Percentiles rank a stretch among this genome's conserved stretches.
Conservation (phyloP, 2,797 vertebrate species). For the Enteromius thamalakanensis region DNA sequence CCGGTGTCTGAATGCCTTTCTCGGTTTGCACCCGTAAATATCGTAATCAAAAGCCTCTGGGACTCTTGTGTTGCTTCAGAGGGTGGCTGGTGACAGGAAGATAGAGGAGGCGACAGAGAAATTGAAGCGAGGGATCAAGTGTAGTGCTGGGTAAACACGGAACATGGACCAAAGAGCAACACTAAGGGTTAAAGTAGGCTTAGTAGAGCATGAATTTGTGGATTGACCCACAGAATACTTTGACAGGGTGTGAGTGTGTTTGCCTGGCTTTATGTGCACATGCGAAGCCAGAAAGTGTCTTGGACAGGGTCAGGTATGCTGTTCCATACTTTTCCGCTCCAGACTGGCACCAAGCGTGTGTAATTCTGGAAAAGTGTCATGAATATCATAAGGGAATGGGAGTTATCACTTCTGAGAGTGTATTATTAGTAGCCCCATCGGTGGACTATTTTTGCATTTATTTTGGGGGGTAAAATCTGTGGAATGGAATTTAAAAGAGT, state of each 20-base stretch:
- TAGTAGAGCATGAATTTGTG: constrained; percentile 31
- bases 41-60: constrained; percentile 49
- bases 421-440: not conserved
- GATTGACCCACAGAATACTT: constrained; percentile 17
- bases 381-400: not conserved
- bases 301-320: constrained; percentile 24
- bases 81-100: constrained; percentile 52
- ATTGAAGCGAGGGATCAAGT: constrained; percentile 29
- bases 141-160: constrained; percentile 7
- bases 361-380: constrained; percentile 3
- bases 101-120: constrained; percentile 47
- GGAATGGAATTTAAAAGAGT: not conserved
- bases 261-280: constrained; percentile 24
- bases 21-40: constrained; percentile 50
- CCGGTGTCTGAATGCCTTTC: constrained; percentile 48
- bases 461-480: not conserved
- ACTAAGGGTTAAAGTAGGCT: constrained; percentile 36
- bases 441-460: not conserved
- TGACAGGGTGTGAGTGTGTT: constrained; percentile 23
- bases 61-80: constrained; percentile 33
- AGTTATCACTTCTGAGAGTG: not conserved
- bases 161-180: constrained; percentile 20
- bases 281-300: constrained; percentile 7
- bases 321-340: not conserved
- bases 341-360: not conserved